Conservation (phyloP, 2,113 vertebrate species). For the Gambusia holbrooki region DNA sequence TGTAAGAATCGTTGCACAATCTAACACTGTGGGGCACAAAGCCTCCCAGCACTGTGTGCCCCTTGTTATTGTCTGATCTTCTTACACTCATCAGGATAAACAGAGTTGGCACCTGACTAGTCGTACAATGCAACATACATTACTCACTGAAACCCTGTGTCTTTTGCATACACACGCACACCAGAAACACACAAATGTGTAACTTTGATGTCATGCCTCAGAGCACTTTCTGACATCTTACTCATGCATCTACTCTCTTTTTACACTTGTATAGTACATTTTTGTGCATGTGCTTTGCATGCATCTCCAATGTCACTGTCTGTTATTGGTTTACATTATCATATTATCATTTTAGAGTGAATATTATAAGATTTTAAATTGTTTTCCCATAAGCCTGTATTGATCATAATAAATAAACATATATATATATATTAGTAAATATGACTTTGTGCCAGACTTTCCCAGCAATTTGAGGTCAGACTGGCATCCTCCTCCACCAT, state of each 20-base stretch:
- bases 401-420: background rate
- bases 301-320: background rate
- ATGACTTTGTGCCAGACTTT: no score
- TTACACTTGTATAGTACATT: conserved; percentile 13
- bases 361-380: conserved; percentile 7
- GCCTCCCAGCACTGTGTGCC: conserved; percentile 6
- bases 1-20: no score
- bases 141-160: conserved; percentile 45
- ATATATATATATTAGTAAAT: no score
- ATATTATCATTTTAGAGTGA: background rate
- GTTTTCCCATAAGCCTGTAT: conserved; percentile 7
- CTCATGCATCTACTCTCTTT: conserved; percentile 22
- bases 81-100: conserved; percentile 34
- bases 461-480: no score
- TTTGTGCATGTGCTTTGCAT: background rate
- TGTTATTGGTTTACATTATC: background rate
- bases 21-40: background rate
- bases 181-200: conserved; percentile 11
- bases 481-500: no score
- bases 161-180: conserved; percentile 23
- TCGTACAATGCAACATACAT: conserved; percentile 39
- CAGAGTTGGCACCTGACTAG: conserved; percentile 47
- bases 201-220: conserved; percentile 38
- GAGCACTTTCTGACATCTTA: conserved; percentile 52
- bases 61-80: conserved; percentile 13